These are phyloP conservation scores for Notothenia coriiceps DNA, from an alignment of 2,113 vertebrate genomes.

Conservation along the genomic window DNA sequence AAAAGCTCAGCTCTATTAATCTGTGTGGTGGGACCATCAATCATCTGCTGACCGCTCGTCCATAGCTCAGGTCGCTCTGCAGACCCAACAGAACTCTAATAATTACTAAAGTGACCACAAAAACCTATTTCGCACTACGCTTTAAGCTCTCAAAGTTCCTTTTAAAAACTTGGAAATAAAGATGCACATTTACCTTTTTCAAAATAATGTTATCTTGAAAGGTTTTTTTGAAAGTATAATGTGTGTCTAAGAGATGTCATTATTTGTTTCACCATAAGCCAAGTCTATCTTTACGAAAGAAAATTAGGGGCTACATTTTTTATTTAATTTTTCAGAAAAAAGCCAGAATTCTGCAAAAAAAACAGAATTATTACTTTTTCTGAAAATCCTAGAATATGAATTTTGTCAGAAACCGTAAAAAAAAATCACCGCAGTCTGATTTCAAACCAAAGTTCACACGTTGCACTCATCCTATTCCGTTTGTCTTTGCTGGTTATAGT, in stretches of 20 bases:
- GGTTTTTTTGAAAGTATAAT: not conserved
- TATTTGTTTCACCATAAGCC: not conserved
- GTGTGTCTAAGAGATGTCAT: not conserved
- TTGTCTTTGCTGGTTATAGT: not conserved
- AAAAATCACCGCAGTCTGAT: too few relatives aligned
- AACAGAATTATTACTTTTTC: too few relatives aligned
- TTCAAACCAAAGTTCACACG: too few relatives aligned
- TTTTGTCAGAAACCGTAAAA: too few relatives aligned
- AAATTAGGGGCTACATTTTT: too few relatives aligned
- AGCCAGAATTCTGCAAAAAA: too few relatives aligned
- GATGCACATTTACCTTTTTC: not conserved
- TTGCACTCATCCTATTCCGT: too few relatives aligned
- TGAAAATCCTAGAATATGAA: too few relatives aligned
- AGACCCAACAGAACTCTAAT: constrained; percentile 28
- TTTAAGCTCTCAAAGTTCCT: not conserved
- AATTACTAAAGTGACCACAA: constrained; percentile 46
- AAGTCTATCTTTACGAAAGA: too few relatives aligned
- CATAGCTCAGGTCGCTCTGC: constrained; percentile 39
- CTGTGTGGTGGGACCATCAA: constrained; percentile 44
- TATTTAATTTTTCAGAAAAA: too few relatives aligned
- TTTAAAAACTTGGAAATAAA: not conserved
- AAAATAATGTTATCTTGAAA: not conserved
- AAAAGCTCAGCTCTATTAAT: constrained; percentile 62
- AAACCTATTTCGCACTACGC: not conserved
- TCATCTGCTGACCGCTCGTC: constrained; percentile 44